Percentiles rank a stretch among this genome's conserved stretches.
Evolutionary conservation across 2,888 invertebrate genomes (phyloP).

Genomic region (Tetramorium bicarinatum): DNA sequence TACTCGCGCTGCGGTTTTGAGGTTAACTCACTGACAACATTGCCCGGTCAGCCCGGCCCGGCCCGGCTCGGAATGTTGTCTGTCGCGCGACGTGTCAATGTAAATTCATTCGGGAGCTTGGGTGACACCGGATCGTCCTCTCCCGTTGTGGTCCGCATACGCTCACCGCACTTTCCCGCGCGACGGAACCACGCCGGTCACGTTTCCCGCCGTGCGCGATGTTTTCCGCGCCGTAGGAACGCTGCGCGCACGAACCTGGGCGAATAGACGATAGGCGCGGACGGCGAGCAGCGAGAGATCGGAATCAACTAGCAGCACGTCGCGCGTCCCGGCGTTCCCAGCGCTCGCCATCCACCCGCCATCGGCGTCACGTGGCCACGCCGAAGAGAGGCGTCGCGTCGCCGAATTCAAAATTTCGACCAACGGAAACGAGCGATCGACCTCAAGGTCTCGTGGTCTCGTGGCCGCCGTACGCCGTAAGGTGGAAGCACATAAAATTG

Average conservation of each 20-base stretch:
- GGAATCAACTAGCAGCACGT: not conserved
- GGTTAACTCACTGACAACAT: constrained; percentile 3
- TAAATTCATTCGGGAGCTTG: not conserved
- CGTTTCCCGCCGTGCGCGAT: not conserved
- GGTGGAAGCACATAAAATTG: too few relatives aligned
- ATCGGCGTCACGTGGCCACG: too few relatives aligned
- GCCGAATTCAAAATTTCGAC: constrained; percentile 36
- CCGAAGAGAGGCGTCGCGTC: not conserved
- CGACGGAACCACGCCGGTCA: too few relatives aligned
- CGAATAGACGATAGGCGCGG: not conserved
- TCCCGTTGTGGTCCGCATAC: not conserved
- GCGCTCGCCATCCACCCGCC: too few relatives aligned
- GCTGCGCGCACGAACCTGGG: not conserved
- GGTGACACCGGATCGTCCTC: too few relatives aligned
- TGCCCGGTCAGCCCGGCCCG: not conserved
- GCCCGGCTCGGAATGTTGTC: not conserved
- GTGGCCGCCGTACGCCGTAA: too few relatives aligned
- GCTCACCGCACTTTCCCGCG: not conserved
- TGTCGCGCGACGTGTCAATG: not conserved
- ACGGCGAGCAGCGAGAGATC: not conserved
- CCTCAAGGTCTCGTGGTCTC: not conserved
- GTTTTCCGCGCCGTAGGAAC: not conserved
- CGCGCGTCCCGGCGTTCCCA: too few relatives aligned
- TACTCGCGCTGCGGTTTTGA: not conserved
- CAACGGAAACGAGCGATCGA: constrained; percentile 10